Base-by-base conservation (phyloP, 2,113 vertebrate species). In the Clinocottus analis region DNA sequence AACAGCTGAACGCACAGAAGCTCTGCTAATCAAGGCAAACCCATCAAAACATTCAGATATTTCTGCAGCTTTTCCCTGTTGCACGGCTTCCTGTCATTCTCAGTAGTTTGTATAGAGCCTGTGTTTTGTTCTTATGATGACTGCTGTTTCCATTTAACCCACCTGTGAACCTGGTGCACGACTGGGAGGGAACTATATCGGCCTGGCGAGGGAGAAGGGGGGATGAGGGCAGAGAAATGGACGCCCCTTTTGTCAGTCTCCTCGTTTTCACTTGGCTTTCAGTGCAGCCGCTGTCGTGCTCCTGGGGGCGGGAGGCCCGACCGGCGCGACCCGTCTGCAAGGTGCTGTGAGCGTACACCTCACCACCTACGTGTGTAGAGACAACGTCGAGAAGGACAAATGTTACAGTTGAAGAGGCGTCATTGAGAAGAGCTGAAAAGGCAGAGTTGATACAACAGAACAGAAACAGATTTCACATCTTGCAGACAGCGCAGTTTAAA, bases 161-260 rank as follows among this genome's bases (percentile, higher is more conserved):
- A 99, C 97, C 97, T 97, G 97, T 95, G 51, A 97, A 97, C 82
- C 94, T 97, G 87, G 95, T 94, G 92, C 85, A 96, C 13, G 95
- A 87, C 58, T 95, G 96, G 19, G 96, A 94, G 45, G 95, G 96
- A 68, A 93, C 82, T 13, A 96, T 74, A 83, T 94, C 94, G 53
- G 96, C 91, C 90, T 97, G 96, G 47, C 96, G 96, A 33, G 97
- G 97, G 72, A 99, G 94, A 74, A 98, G 92, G 12, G 98, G 98
- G 0, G 98, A 99, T 16, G 98, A 97, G 0, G 98, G 98, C 70
- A 99, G 85, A 0, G 98, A 99, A 91, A 98, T 95, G 1, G 98
- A 99, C 58, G 96, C 94, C 1, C 97, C 97, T 91, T 96, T 98
- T 64, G 96, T 93, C 87, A 98, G 77, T 79, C 93, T 96, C 72